A percentile compares a stretch with the other conserved stretches of the same genome.
Conservation (phyloP, 2,797 vertebrate genomes). For the Sitta carolinensis region DNA sequence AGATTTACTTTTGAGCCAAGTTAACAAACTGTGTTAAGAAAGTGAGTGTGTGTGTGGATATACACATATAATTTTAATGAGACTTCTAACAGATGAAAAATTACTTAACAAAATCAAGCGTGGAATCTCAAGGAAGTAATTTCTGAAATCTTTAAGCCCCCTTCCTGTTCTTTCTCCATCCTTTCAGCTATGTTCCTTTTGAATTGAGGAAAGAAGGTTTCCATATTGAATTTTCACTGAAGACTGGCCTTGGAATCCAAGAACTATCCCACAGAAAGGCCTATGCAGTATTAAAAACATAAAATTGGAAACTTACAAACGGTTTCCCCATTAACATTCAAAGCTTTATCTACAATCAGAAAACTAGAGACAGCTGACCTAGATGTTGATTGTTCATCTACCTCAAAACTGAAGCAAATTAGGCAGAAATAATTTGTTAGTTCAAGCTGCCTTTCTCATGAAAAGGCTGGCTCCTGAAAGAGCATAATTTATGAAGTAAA, state of each 20-base stretch:
- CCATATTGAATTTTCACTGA: background rate
- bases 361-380: constrained; percentile 6
- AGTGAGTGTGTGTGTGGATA: rapidly evolving
- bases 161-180: background rate
- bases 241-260: background rate
- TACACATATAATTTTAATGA: background rate
- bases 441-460: background rate
- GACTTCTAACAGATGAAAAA: background rate
- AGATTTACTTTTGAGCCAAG: background rate
- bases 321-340: background rate
- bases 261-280: background rate
- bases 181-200: background rate
- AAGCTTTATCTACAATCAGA: background rate
- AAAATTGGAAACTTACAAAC: background rate
- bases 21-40: background rate
- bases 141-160: background rate
- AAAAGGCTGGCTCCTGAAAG: constrained; percentile 26
- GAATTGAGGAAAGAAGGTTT: background rate
- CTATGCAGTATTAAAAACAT: background rate
- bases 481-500: constrained; percentile 15
- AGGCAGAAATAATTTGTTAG: constrained; percentile 34
- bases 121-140: background rate
- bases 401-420: constrained; percentile 12
- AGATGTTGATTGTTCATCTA: background rate
- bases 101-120: background rate